Base-by-base conservation (phyloP, 1,140 invertebrate genomes). In the Plutomurus gul region DNA sequence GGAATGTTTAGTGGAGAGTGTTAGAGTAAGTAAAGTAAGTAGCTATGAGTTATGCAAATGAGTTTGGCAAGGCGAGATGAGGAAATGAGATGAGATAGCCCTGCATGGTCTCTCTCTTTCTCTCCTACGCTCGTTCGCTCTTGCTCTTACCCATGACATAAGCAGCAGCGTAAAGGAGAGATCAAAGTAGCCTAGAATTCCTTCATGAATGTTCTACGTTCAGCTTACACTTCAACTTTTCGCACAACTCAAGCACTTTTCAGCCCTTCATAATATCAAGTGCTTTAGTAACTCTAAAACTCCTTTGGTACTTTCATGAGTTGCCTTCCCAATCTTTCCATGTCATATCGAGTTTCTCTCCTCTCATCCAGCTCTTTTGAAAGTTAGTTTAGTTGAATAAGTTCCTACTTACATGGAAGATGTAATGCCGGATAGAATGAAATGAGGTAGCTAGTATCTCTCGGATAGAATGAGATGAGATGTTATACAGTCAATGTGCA, bases 161-260 rank as follows among this genome's bases (percentile, higher is more conserved):
- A 65, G 56, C 56, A 65, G 56, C 56, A 33, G 36, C 13, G 56
- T 27, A 65, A 65, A 65, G 27, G 25, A 65, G 56, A 65, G 56
- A 65, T 65, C 27, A 65, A 65, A 65, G 27, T 65, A 33, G 56
- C 27, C 56, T 27, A 60, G 75, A 79, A 56, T 75, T 74, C 65
- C 30, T 39, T 40, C 56, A 75, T 33, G 74, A 77, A 81, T 78
- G 79, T 81, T 72, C 72, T 46, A 77, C 75, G n/a, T 81, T 81
- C 71, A 81, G 76, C 79, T 81, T 71, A 75, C 77, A 79, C 72
- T 75, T 79, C 79, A 81, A 81, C 80, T 81, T 81, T 81, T 81
- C 76, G 76, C 80, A 81, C 80, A 81, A 78, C 80, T 81, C 76
- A 81, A 77, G 80, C 76, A 78, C 80, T 81, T 81, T 81, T 81